Base-by-base conservation (phyloP, 2,113 vertebrate species). In the Tretioscincus oriximinensis region DNA sequence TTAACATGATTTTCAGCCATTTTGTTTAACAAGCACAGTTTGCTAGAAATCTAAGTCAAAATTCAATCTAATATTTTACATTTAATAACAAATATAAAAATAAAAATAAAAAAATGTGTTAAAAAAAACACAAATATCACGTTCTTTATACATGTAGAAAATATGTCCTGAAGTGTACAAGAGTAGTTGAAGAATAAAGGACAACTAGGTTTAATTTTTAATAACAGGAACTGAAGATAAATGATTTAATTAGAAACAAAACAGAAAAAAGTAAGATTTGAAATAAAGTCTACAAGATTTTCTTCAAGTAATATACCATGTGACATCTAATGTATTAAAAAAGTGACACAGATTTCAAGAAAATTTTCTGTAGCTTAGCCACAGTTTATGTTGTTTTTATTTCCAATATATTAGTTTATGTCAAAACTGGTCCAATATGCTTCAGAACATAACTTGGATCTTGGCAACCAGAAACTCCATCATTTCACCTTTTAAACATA, bases 41-140 rank as follows among this genome's bases (percentile, higher is more conserved):
- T 64, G 85, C 88, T 91, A 45, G 68, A 71, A 79, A 29, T 64
- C n/a, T 10, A 29, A 58, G 87, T 87, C 85, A 88, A 72, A 81
- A 91, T 85, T 84, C 74, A 82, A 84, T 86, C 88, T 26, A 28
- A 26, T 85, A 87, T 70, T 86, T 77, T 87, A 88, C 86, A 75
- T 22, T 26, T 29, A 66, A 66, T 31, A 66, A 66, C 29, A 21
- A 24, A 92, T 88, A 88, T n/a, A n/a, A n/a, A n/a, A n/a, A n/a
- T n/a, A n/a, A n/a, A n/a, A n/a, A n/a, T n/a, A n/a, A n/a, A n/a
- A n/a, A n/a, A n/a, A n/a, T n/a, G n/a, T n/a, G n/a, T n/a, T n/a
- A n/a, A n/a, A n/a, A 10, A 65, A 65, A 80, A 74, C 86, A 81
- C 72, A 75, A 84, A 84, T 79, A 90, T 85, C 84, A 85, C 84